A percentile compares a stretch with the other conserved stretches of the same genome.
These are phyloP conservation scores for Anoura caudifer DNA, from an alignment of 2,113 vertebrate species.

Conservation along the genomic window DNA sequence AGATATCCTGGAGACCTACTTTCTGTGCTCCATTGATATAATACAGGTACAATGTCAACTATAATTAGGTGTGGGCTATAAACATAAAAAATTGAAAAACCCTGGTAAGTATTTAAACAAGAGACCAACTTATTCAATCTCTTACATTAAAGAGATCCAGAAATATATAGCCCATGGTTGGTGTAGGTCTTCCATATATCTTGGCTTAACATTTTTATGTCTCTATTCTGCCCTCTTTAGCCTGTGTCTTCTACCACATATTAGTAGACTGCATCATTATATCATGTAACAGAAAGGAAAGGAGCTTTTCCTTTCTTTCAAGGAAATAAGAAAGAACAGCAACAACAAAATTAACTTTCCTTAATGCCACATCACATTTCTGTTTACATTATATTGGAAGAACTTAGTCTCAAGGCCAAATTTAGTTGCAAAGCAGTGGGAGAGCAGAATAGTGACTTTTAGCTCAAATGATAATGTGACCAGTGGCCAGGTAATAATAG, in stretches of 20 bases:
- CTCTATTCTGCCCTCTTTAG: not conserved
- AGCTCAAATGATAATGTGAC: not conserved
- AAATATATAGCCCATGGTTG: not conserved
- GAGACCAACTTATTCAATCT: not conserved
- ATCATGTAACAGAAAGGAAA: not conserved
- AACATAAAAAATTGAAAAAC: not conserved
- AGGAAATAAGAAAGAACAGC: not conserved
- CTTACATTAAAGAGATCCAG: not conserved
- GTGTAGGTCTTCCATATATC: not conserved
- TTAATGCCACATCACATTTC: not conserved
- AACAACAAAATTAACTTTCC: not conserved
- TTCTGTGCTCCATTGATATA: not conserved
- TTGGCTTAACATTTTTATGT: not conserved
- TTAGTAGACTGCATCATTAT: not conserved
- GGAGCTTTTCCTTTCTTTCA: not conserved
- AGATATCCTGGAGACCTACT: not conserved
- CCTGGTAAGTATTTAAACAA: not conserved
- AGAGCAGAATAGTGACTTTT: not conserved
- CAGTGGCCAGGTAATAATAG: not conserved
- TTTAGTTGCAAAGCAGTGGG: not conserved
- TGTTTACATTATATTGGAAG: not conserved
- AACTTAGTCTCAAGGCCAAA: not conserved
- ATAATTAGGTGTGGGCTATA: not conserved
- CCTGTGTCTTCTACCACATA: not conserved
- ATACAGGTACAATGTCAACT: not conserved